Evolutionary conservation across 2,888 invertebrate genomes (phyloP).

Genomic region (Galerucella pusilla): DNA sequence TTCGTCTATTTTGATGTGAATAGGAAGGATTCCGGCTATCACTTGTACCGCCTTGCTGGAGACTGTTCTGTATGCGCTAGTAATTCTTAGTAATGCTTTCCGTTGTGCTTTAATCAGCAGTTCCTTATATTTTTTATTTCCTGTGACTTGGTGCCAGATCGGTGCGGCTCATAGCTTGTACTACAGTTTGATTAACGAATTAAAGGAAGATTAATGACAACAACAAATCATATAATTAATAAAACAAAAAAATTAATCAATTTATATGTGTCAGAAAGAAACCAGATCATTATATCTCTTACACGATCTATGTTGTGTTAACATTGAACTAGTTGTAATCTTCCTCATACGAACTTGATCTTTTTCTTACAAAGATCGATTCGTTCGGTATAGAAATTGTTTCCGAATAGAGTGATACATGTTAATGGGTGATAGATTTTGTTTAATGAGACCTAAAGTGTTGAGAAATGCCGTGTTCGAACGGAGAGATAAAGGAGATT

Average conservation of each 20-base stretch:
- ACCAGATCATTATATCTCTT: conserved; percentile 49
- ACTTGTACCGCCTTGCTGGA: no score
- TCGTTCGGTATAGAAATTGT: conserved; percentile 18
- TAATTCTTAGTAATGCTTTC: no score
- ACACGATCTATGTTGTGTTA: conserved; percentile 51
- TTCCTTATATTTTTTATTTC: no score
- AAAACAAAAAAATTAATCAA: conserved; percentile 49
- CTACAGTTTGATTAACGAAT: conserved; percentile 5
- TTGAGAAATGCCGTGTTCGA: conserved; percentile 15
- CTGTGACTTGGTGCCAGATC: no score
- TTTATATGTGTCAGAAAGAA: conserved; percentile 49
- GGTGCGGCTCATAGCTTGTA: no score
- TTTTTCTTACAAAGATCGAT: conserved; percentile 11
- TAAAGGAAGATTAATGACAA: conserved; percentile 36
- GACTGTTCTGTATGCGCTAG: no score
- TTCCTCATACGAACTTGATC: conserved; percentile 34
- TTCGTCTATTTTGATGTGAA: no score
- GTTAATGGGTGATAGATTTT: conserved; percentile 37
- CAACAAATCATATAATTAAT: conserved; percentile 31
- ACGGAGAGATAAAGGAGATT: conserved; percentile 23
- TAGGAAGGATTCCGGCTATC: no score
- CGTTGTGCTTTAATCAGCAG: no score
- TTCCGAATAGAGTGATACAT: conserved; percentile 28
- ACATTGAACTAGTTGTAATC: conserved; percentile 46
- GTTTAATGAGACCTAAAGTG: conserved; percentile 32